These are phyloP conservation scores for Elephantulus edwardii DNA, from an alignment of 2,113 vertebrate species.

Conservation along the genomic window DNA sequence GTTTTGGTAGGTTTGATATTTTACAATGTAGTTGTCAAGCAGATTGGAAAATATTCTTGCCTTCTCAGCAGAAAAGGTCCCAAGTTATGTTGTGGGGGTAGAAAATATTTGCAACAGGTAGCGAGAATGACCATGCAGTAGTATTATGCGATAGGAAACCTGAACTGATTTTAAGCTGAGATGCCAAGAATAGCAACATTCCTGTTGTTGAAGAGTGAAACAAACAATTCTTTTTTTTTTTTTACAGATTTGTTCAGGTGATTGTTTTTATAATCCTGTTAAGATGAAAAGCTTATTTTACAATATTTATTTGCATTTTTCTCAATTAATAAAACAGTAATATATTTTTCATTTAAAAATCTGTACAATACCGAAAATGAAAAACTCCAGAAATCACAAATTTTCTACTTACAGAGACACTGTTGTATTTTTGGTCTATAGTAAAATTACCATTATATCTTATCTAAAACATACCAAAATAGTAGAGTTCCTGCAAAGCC, in stretches of 20 bases:
- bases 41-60: slow-evolving; percentile 62
- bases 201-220: slow-evolving; percentile 20
- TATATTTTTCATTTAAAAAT: neutral
- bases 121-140: neutral
- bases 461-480: neutral
- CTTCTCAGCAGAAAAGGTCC: slow-evolving; percentile 53
- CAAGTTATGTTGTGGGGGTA: neutral
- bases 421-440: neutral
- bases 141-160: neutral
- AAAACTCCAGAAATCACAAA: neutral
- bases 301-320: neutral
- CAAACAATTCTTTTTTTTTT: too few species aligned
- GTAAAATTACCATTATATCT: neutral
- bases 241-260: neutral
- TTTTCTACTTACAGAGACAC: neutral
- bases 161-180: slow-evolving; percentile 33
- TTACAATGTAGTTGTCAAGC: neutral
- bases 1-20: slow-evolving; percentile 37
- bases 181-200: slow-evolving; percentile 13
- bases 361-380: neutral
- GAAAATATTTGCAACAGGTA: slow-evolving; percentile 57
- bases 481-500: neutral
- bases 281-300: neutral
- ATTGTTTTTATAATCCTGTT: neutral
- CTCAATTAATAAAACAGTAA: neutral